Conservation (phyloP, 2,888 invertebrate genomes). For the Calameuta pallipes region DNA sequence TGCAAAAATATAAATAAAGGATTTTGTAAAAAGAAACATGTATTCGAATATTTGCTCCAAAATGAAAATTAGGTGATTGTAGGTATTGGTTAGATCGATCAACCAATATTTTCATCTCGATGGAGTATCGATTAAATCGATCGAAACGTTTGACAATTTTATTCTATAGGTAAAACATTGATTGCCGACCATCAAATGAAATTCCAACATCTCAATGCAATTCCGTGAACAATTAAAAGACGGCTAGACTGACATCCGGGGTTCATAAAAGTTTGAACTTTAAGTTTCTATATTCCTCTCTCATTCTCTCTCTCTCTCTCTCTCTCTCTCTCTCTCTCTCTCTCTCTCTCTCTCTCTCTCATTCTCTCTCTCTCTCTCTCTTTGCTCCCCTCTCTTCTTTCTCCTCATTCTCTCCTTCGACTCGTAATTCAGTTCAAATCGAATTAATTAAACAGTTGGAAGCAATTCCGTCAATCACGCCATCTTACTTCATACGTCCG, state of each 20-base stretch:
- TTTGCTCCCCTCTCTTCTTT: background rate
- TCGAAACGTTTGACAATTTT: constrained; percentile 4
- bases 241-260: background rate
- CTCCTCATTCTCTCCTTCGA: background rate
- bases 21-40: background rate
- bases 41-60: background rate
- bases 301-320: too few relatives aligned
- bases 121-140: background rate
- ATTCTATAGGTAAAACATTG: constrained; percentile 25
- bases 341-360: too few relatives aligned
- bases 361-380: background rate
- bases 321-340: too few relatives aligned
- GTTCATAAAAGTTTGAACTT: background rate
- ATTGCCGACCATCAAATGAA: constrained; percentile 4
- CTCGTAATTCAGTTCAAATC: background rate
- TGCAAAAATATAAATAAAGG: constrained; percentile 6
- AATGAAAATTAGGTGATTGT: background rate
- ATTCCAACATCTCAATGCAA: background rate
- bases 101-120: background rate
- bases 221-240: background rate
- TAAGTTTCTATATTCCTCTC: background rate
- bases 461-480: background rate
- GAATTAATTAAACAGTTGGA: background rate
- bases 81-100: background rate
- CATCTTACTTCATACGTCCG: background rate